Conservation (phyloP, 2,797 vertebrate species). For the Pseudochirops cupreus region DNA sequence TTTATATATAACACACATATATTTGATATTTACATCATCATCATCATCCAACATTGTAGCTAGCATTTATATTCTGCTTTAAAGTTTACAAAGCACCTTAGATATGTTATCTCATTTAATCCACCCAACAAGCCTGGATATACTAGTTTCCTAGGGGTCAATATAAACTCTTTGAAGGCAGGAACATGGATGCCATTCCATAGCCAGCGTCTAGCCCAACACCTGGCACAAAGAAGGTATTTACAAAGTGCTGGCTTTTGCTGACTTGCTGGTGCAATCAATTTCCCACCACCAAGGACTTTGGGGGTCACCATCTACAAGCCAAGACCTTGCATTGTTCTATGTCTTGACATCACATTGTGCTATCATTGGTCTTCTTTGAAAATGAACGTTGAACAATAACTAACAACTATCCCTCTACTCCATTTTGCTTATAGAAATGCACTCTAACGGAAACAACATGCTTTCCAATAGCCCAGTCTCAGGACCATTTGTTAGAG, state of each 20-base stretch:
- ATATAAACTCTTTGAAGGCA: background rate
- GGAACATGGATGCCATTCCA: background rate
- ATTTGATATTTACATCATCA: background rate
- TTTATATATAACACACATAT: too few relatives aligned
- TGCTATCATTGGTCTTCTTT: background rate
- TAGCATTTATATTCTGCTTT: background rate
- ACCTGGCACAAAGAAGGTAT: background rate
- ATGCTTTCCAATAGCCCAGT: background rate
- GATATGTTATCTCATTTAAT: background rate
- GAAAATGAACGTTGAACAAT: background rate
- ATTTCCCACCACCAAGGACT: background rate
- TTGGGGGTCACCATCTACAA: background rate
- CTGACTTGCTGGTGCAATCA: background rate
- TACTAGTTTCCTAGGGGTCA: background rate
- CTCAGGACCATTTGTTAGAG: conserved; percentile 16
- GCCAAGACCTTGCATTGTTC: background rate
- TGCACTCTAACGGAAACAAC: background rate
- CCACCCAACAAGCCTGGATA: background rate
- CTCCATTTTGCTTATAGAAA: background rate
- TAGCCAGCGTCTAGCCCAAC: background rate
- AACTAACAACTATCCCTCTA: background rate
- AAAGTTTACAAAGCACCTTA: background rate
- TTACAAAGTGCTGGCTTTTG: fast-evolving
- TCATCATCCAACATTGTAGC: background rate
- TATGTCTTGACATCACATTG: background rate